Conservation (phyloP, 1,140 invertebrate genomes). For the Cardiocondyla obscurior region DNA sequence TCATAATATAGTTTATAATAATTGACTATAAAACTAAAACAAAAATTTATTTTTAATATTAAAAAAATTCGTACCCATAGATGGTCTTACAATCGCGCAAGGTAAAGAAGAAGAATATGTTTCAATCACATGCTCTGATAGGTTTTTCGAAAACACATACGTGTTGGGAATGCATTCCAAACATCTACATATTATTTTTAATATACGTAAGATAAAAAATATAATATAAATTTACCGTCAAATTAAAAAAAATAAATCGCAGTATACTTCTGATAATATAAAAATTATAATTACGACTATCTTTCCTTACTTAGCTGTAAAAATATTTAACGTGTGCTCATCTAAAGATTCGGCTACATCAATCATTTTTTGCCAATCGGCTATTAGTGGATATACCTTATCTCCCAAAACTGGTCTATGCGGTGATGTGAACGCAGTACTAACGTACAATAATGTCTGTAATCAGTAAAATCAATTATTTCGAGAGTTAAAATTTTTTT, state of each 20-base stretch:
- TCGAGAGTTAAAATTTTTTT: no score
- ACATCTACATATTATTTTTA: no score
- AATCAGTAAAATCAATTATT: slow-evolving; percentile 2
- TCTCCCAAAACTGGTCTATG: slow-evolving; percentile 89
- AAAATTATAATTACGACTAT: no score
- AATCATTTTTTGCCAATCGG: slow-evolving; percentile 93
- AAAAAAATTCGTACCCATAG: no score
- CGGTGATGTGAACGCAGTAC: slow-evolving; percentile 93
- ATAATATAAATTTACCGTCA: no score
- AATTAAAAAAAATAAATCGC: no score
- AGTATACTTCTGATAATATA: no score
- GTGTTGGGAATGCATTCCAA: slow-evolving; percentile 91
- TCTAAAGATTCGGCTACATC: slow-evolving; percentile 92
- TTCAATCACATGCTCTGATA: slow-evolving; percentile 91
- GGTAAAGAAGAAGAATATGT: slow-evolving; percentile 89
- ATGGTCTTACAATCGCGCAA: slow-evolving; percentile 94
- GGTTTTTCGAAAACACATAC: slow-evolving; percentile 93
- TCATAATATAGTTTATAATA: no score
- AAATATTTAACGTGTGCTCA: slow-evolving; percentile 86
- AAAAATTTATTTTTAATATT: no score
- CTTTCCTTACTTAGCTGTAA: slow-evolving; percentile 89
- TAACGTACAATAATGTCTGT: slow-evolving; percentile 91
- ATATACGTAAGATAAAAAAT: not conserved
- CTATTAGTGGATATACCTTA: slow-evolving; percentile 92
- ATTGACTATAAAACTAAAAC: no score